Base-by-base conservation (phyloP, 2,888 invertebrate species). In the Ennomos erosarius region DNA sequence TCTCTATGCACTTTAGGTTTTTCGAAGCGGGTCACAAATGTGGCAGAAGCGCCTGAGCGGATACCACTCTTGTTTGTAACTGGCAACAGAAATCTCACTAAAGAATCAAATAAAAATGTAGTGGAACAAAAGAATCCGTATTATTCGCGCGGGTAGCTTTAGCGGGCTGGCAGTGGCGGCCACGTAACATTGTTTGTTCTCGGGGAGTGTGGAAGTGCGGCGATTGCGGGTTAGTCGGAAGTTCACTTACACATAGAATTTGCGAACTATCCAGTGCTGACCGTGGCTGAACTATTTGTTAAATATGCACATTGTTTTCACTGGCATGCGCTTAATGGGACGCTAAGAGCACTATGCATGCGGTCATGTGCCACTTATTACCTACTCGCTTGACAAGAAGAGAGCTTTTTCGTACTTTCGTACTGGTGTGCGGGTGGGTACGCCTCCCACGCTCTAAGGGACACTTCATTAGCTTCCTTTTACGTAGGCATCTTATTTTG, bases 241-340 rank as follows among this genome's bases (percentile, higher is more conserved):
- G 74, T 76, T 80, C 74, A 76, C 75, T 78, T 73, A 72, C 70
- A 72, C 70, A 69, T 69, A 69, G 74, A 79, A 81, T 79, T 81
- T 77, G 78, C 72, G 70, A 80, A 82, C 82, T 80, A 80, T 79
- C 76, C 71, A 64, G 65, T 66, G 67, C 73, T 70, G 71, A 71
- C 75, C 77, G 73, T 74, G 73, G 72, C 74, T 76, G 69, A 79
- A 78, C 73, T 80, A 81, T 82, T 78, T 73, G 71, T 74, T 74
- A 76, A 75, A 79, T 78, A 75, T 77, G 74, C 73, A 70, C 76
- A 74, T 69, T 70, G 75, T 75, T 67, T 70, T 59, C 59, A 53
- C 57, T 67, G 69, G 67, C 66, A 72, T 73, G 67, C 72, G 69
- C 67, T 71, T 71, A 67, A 68, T 56, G 65, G 55, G 62, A 65